phyloP scores from a whole-genome alignment of 2,888 invertebrate species.

The Drosophila kanekoi region DNA sequence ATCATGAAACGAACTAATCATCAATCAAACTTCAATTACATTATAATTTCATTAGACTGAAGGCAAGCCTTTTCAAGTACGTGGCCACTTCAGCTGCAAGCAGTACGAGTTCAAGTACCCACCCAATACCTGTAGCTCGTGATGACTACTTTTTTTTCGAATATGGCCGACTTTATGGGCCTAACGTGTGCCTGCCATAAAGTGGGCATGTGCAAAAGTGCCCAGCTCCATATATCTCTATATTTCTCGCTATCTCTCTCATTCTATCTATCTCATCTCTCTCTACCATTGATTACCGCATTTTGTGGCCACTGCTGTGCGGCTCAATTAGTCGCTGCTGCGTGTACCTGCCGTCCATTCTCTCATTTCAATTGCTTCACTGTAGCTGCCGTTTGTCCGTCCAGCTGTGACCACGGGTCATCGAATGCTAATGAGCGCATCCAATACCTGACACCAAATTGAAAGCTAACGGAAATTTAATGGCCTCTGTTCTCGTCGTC shows the following conservation, averaged over 20 bases:
- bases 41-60: no score
- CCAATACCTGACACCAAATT: conserved; percentile 58
- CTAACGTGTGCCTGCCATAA: conserved; percentile 11
- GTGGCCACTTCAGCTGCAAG: no score
- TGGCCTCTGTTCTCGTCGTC: conserved; percentile 33
- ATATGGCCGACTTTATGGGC: conserved; percentile 14
- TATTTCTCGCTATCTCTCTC: background rate
- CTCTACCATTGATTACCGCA: conserved; percentile 18
- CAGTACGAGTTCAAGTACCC: background rate
- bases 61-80: no score
- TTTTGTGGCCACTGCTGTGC: conserved; percentile 19
- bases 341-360: conserved; percentile 5
- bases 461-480: conserved; percentile 71
- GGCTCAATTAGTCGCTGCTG: conserved; percentile 40
- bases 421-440: conserved; percentile 67
- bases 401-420: conserved; percentile 35
- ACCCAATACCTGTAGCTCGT: background rate
- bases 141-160: background rate
- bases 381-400: conserved; percentile 2
- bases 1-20: no score
- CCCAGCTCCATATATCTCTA: background rate
- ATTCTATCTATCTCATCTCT: background rate
- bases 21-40: no score
- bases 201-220: conserved; percentile 12
- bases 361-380: conserved; percentile 3